A percentile compares a stretch with the other conserved stretches of the same genome.
These are phyloP conservation scores for Rhabdornis inornatus DNA, from an alignment of 2,113 vertebrate species.

Conservation along the genomic window DNA sequence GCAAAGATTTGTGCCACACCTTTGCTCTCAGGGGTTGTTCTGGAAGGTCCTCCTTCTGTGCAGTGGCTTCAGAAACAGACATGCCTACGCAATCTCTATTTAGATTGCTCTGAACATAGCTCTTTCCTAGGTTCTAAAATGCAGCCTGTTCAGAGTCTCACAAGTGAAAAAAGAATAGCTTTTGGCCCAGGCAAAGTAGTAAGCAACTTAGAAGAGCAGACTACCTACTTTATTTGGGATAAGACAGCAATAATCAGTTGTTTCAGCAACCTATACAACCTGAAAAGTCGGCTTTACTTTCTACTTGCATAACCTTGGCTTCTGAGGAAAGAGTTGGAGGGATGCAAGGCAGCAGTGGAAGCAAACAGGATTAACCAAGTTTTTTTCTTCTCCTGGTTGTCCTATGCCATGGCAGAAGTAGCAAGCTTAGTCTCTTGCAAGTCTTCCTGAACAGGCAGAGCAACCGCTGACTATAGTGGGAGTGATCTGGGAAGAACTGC, in stretches of 20 bases:
- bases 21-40: neutral
- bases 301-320: neutral
- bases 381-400: neutral
- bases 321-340: neutral
- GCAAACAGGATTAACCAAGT: neutral
- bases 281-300: neutral
- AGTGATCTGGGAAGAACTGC: neutral
- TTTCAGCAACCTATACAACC: neutral
- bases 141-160: neutral
- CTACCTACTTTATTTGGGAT: neutral
- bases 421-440: neutral
- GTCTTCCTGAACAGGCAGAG: neutral
- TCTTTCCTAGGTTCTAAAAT: neutral
- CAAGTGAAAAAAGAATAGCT: neutral
- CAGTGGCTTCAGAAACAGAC: neutral
- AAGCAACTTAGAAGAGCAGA: neutral
- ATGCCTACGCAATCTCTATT: neutral
- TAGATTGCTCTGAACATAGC: neutral
- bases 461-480: neutral
- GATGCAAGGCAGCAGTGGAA: neutral
- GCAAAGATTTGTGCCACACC: neutral
- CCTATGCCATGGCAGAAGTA: fast-evolving
- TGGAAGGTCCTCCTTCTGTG: neutral
- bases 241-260: neutral
- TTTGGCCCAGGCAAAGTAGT: neutral